phyloP scores from a whole-genome alignment of 2,888 invertebrate species.

The Unio pictorum region DNA sequence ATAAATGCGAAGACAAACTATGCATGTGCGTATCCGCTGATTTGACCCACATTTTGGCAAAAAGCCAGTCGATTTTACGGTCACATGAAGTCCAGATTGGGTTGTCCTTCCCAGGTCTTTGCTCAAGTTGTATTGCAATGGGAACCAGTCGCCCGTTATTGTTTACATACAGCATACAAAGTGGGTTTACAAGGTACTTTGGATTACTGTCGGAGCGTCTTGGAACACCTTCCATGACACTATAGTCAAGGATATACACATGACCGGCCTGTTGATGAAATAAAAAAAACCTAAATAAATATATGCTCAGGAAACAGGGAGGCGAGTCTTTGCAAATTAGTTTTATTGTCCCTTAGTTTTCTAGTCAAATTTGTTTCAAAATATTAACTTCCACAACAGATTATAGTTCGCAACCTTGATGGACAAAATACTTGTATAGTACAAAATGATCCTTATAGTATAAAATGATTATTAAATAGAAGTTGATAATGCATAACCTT shows the following conservation, averaged over 20 bases:
- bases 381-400: no score
- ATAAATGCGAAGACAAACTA: slow-evolving; percentile 24
- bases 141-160: slow-evolving; percentile 23
- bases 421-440: no score
- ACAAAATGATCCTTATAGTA: no score
- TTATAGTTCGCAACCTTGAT: no score
- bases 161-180: slow-evolving; percentile 30
- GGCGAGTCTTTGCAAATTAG: no score
- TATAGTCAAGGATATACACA: slow-evolving; percentile 30
- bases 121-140: slow-evolving; percentile 32
- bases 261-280: slow-evolving; percentile 26
- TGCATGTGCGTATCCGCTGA: slow-evolving; percentile 29
- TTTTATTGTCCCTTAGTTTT: no score
- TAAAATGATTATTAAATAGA: no score
- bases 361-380: no score
- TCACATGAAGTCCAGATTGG: slow-evolving; percentile 36
- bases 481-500: no score
- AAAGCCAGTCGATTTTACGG: slow-evolving; percentile 25
- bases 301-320: background rate
- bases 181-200: slow-evolving; percentile 18
- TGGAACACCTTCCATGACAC: slow-evolving; percentile 17
- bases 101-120: slow-evolving; percentile 21
- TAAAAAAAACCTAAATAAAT: background rate
- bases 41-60: slow-evolving; percentile 30
- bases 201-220: slow-evolving; percentile 9